phyloP scores from a whole-genome alignment of 2,113 vertebrate genomes.

The Bagarius yarrelli region DNA sequence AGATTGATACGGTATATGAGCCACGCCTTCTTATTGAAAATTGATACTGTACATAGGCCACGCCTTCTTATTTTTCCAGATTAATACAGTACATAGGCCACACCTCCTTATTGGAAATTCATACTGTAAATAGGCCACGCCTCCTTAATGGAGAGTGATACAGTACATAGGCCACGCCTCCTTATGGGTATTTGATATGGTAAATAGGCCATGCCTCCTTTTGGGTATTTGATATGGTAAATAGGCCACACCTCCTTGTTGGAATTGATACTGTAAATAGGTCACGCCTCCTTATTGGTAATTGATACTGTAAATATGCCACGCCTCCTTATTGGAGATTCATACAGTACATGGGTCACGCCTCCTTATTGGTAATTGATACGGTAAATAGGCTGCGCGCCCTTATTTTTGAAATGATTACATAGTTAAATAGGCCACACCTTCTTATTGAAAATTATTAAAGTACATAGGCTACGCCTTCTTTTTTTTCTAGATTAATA shows the following conservation, averaged over 20 bases:
- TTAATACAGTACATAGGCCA: too few relatives aligned
- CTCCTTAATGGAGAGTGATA: not conserved
- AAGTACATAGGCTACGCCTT: too few relatives aligned
- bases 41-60: not conserved
- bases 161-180: not conserved
- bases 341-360: not conserved
- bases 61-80: not conserved
- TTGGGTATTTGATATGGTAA: not conserved
- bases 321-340: not conserved
- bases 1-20: too few relatives aligned
- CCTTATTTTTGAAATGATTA: not conserved
- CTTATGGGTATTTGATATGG: not conserved
- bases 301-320: too few relatives aligned
- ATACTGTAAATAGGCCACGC: not conserved
- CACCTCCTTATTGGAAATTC: not conserved
- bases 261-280: not conserved
- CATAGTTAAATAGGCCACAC: not conserved
- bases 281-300: too few relatives aligned
- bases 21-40: not conserved
- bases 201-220: not conserved
- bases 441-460: not conserved
- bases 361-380: not conserved
- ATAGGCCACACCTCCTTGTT: not conserved
- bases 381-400: not conserved
- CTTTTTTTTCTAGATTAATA: too few relatives aligned